Evolutionary conservation across 2,113 vertebrate species (phyloP).

Genomic region (Notothenia rossii): DNA sequence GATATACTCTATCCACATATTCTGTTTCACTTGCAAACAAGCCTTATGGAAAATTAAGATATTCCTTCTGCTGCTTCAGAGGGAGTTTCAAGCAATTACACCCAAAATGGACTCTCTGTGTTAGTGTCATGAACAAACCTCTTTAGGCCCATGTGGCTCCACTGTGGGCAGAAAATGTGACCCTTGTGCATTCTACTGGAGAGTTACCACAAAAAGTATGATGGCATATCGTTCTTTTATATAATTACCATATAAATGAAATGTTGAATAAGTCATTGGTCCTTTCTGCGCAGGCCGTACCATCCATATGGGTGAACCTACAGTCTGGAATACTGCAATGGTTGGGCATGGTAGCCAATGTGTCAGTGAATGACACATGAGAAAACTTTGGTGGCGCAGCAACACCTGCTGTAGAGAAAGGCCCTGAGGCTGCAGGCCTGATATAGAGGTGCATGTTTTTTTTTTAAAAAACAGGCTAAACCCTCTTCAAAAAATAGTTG

Average conservation of each 20-base stretch:
- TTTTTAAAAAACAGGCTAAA: not conserved
- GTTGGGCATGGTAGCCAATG: not conserved
- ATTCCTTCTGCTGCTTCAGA: not conserved
- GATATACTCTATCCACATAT: not conserved
- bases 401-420: not conserved
- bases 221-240: not conserved
- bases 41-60: not conserved
- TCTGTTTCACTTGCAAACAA: not conserved
- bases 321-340: not conserved
- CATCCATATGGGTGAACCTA: no score
- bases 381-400: not conserved
- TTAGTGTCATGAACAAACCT: not conserved
- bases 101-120: no score
- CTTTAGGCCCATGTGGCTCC: not conserved
- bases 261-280: not conserved
- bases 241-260: not conserved
- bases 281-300: no score
- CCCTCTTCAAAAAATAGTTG: no score
- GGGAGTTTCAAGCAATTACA: not conserved
- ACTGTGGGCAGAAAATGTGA: not conserved
- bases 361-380: not conserved
- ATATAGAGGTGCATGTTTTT: not conserved
- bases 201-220: not conserved
- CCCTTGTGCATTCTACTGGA: not conserved
- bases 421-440: not conserved